Conservation (phyloP, 2,888 invertebrate species). For the Tortricodes alternella region DNA sequence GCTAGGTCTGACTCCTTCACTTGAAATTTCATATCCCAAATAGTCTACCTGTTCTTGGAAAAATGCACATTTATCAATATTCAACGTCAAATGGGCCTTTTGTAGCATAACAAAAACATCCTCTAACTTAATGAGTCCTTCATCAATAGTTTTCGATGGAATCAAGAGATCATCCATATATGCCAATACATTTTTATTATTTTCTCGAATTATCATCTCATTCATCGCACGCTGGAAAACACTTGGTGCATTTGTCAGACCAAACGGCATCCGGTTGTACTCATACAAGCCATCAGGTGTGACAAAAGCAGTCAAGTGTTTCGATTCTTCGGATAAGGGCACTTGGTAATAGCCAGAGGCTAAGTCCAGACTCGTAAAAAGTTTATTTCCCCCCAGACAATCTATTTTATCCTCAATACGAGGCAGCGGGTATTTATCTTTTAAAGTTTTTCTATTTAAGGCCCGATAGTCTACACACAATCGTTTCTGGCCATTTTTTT, state of each 20-base stretch:
- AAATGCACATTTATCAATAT: background rate
- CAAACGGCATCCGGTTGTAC: too few relatives aligned
- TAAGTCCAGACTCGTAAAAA: slow-evolving; percentile 15
- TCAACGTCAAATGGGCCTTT: slow-evolving; percentile 30
- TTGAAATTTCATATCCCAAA: background rate
- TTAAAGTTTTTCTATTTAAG: slow-evolving; percentile 21
- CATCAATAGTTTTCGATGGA: slow-evolving; percentile 9
- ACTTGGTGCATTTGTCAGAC: slow-evolving; percentile 27
- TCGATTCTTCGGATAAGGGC: slow-evolving; percentile 32
- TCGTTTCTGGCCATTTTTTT: background rate
- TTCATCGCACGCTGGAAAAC: slow-evolving; percentile 28
- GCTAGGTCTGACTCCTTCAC: background rate
- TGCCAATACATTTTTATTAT: background rate
- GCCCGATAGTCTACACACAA: slow-evolving; percentile 22
- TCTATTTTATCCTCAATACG: slow-evolving; percentile 17
- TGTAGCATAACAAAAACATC: slow-evolving; percentile 3
- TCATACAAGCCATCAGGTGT: slow-evolving; percentile 15
- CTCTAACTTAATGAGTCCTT: slow-evolving; percentile 11
- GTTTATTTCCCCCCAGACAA: slow-evolving; percentile 6
- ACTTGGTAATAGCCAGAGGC: slow-evolving; percentile 33
- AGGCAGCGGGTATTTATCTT: slow-evolving; percentile 18
- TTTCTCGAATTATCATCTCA: slow-evolving; percentile 8
- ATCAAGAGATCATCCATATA: slow-evolving; percentile 30
- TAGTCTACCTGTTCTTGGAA: background rate
- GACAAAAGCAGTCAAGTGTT: slow-evolving; percentile 19